phyloP scores from a whole-genome alignment of 2,113 vertebrate species.

The Ceratotherium simum region DNA sequence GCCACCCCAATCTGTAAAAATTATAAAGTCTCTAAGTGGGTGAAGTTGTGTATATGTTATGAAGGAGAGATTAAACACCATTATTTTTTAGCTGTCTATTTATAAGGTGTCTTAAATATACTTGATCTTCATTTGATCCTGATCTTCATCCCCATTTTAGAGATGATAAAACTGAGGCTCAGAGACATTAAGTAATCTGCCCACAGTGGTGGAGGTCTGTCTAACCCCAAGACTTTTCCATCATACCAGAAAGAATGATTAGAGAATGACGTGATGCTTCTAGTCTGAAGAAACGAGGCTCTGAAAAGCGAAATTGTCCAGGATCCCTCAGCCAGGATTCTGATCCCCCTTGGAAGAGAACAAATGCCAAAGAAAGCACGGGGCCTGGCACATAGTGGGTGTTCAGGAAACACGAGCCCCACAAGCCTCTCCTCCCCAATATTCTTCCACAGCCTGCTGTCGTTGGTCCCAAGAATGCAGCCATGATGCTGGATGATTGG shows the following conservation, averaged over 20 bases:
- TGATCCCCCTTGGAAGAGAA: not conserved
- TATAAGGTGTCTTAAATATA: not conserved
- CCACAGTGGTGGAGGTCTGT: not conserved
- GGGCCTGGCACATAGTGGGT: not conserved
- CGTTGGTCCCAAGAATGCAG: not conserved
- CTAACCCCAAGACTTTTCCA: not conserved
- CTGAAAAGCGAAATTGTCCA: not conserved
- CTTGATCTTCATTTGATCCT: not conserved
- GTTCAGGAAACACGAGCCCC: not conserved
- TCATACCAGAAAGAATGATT: not conserved
- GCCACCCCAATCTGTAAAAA: not conserved
- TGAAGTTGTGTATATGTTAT: not conserved
- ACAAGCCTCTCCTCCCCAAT: not conserved
- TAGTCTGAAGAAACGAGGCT: not conserved
- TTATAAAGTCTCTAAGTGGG: not conserved
- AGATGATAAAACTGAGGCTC: not conserved
- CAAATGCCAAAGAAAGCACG: not conserved
- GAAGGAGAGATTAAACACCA: not conserved
- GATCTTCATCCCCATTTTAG: not conserved
- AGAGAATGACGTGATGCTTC: not conserved
- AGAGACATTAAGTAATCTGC: not conserved
- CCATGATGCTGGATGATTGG: fast-evolving
- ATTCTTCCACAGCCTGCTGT: not conserved
- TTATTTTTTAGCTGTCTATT: slow-evolving; percentile 14
- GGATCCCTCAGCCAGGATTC: not conserved